Evolutionary conservation across 2,797 vertebrate species (phyloP).

Genomic region (Silurus aristotelis): DNA sequence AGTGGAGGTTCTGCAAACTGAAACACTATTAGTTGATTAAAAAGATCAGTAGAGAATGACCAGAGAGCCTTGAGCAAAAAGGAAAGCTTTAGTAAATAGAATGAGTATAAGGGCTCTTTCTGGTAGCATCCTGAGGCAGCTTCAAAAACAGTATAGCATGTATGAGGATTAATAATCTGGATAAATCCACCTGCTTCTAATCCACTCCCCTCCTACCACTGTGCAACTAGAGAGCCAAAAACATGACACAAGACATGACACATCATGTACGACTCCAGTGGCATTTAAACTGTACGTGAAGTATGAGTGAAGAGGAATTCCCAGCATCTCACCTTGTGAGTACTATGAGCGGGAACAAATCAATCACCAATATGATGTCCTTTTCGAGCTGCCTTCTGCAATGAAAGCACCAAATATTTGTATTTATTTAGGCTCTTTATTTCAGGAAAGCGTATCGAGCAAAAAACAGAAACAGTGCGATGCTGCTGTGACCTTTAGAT

Average conservation of each 20-base stretch:
- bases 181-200: not conserved
- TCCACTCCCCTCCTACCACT: constrained; percentile 1
- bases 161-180: constrained; percentile 4
- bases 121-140: not conserved
- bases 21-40: too few relatives aligned
- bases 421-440: constrained; percentile 9
- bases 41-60: too few relatives aligned
- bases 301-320: not conserved
- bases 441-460: not conserved
- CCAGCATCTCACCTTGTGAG: not conserved
- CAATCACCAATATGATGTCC: not conserved
- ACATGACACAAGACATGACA: not conserved
- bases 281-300: not conserved
- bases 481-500: constrained; percentile 41
- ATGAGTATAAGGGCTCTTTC: too few relatives aligned
- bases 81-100: too few relatives aligned
- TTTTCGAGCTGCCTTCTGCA: constrained; percentile 6
- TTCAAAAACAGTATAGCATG: not conserved
- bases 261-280: not conserved
- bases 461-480: constrained; percentile 14
- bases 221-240: not conserved
- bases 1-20: too few relatives aligned
- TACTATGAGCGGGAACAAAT: not conserved
- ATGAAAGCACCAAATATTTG: not conserved
- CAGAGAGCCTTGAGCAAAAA: too few relatives aligned